Evolutionary conservation across 1,140 invertebrate genomes (phyloP), one percentile per base, ranked within the genome.

Genomic region (Andrena cerasifolii): DNA sequence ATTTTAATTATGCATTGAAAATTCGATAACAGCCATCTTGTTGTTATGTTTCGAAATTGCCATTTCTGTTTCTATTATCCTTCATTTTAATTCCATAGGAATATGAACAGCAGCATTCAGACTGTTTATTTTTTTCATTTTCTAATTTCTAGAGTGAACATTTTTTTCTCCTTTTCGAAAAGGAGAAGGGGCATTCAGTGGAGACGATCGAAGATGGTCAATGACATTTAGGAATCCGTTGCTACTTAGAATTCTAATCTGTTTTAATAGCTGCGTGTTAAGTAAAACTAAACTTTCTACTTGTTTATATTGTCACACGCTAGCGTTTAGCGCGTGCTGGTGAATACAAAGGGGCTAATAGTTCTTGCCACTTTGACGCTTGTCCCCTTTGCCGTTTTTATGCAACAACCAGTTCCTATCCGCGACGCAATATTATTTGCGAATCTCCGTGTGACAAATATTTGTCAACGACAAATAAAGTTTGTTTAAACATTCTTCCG

Each of bases 231-330:
- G n/a, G 31, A n/a, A 18, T 80, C 75, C 71, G 59, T 62, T 73
- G n/a, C 33, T n/a, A n/a, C n/a, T n/a, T 31, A 26, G 16, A 36
- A 72, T 65, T 72, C 68, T 56, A 56, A 62, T 70, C n/a, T 63
- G 40, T 28, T n/a, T n/a, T 65, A 73, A 78, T 31, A 16, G 62
- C 21, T 16, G 47, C 56, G 16, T 24, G 36, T 78, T n/a, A 61
- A 40, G 43, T n/a, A 43, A 54, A 73, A 21, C 45, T 62, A 75
- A 80, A 86, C 82, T 85, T 88, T 85, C 75, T 86, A 85, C 49
- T 71, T 80, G 79, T 71, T 74, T 79, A 65, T 79, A 85, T 79
- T 82, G 80, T 82, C 63, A 66, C 53, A 28, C 36, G 49, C 26
- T 28, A 43, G 28, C 59, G 3, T 40, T 26, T 33, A 5, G 75